Evolutionary conservation across 2,113 vertebrate species (phyloP).

Genomic region (Tor tambroides): DNA sequence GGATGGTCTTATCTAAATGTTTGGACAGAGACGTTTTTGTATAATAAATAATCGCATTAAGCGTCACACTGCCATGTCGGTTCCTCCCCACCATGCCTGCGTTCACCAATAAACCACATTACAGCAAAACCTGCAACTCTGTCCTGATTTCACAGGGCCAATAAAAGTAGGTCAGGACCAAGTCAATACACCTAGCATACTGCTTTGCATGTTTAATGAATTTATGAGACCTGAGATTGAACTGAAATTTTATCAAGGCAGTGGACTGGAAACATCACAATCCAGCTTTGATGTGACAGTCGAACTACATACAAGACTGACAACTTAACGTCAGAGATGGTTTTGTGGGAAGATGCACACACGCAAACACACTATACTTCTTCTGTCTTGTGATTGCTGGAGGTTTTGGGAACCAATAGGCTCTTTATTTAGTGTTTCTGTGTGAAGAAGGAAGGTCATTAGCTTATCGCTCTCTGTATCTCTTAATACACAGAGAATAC

Average conservation of each 20-base stretch:
- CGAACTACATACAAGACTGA: not conserved
- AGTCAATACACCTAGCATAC: not conserved
- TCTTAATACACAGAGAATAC: not conserved
- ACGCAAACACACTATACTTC: not conserved
- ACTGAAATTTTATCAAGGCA: not conserved
- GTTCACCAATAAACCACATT: slow-evolving; percentile 14
- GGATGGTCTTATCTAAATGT: slow-evolving; percentile 57
- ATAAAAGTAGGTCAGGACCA: not conserved
- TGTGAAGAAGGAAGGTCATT: not conserved
- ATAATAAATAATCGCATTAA: slow-evolving; percentile 50
- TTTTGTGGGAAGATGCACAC: slow-evolving; percentile 23
- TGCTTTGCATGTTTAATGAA: not conserved
- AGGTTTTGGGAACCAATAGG: slow-evolving; percentile 28
- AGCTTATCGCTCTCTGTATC: not conserved
- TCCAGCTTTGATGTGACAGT: not conserved
- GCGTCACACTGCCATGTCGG: not conserved
- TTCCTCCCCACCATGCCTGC: not conserved
- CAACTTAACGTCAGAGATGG: not conserved
- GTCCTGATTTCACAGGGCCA: not conserved
- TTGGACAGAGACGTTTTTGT: slow-evolving; percentile 51
- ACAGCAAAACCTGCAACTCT: not conserved
- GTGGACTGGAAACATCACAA: not conserved
- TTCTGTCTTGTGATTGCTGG: slow-evolving; percentile 33
- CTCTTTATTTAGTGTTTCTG: slow-evolving; percentile 4
- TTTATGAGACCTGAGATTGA: not conserved